These are phyloP conservation scores for Rhincodon typus DNA, from an alignment of 2,797 vertebrate genomes.

Conservation along the genomic window DNA sequence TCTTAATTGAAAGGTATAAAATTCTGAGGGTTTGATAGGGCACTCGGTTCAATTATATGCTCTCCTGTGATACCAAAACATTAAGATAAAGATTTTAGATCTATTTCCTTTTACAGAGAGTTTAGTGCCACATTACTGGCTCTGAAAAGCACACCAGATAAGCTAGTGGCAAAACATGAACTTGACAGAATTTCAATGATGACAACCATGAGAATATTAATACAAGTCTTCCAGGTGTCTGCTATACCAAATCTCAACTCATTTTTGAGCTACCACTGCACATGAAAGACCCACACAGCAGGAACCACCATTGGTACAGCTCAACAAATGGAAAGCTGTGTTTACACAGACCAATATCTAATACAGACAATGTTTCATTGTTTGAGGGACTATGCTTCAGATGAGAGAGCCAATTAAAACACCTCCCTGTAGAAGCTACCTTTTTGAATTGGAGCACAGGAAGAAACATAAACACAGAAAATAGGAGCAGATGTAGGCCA, in stretches of 20 bases:
- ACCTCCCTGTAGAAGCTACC: background rate
- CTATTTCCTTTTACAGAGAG: background rate
- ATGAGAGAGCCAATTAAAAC: background rate
- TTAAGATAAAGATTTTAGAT: background rate
- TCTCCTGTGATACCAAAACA: background rate
- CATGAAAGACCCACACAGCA: background rate
- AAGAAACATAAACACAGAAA: background rate
- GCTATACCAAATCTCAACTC: background rate
- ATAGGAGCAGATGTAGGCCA: too few species aligned
- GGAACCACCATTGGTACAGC: background rate
- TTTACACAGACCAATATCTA: background rate
- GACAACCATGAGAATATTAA: background rate
- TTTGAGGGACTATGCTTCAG: background rate
- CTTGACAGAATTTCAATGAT: background rate
- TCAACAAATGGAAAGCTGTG: background rate
- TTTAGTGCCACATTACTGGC: background rate
- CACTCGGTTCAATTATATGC: background rate
- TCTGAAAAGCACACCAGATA: background rate
- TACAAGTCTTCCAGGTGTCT: background rate
- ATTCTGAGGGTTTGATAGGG: too few species aligned
- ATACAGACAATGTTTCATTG: background rate
- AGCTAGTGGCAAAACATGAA: background rate
- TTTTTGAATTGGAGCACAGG: too few species aligned
- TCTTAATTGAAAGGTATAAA: too few species aligned
- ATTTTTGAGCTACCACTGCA: background rate